phyloP scores from a whole-genome alignment of 1,140 invertebrate genomes.

The Laupala kohalensis region DNA sequence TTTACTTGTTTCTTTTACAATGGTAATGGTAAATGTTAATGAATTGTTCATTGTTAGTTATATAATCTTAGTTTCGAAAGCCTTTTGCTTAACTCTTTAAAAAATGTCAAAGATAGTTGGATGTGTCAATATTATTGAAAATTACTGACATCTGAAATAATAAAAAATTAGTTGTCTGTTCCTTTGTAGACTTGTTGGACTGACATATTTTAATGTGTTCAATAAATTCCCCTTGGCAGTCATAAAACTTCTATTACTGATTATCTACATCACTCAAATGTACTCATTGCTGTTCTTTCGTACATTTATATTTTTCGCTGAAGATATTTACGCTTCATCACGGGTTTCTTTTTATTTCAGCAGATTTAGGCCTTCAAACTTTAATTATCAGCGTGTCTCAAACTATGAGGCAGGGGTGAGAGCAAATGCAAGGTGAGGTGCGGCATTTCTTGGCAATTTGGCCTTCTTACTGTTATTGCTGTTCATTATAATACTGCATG shows the following conservation, averaged over 20 bases:
- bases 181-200: no score
- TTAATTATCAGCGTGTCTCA: slow-evolving; percentile 44
- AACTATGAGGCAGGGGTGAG: slow-evolving; percentile 42
- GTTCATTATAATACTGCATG: slow-evolving; percentile 8
- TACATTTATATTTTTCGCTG: neutral
- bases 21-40: no score
- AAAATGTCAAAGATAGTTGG: no score
- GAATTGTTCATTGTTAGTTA: no score
- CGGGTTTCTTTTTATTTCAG: slow-evolving; percentile 41
- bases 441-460: slow-evolving; percentile 7
- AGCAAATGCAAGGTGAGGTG: slow-evolving; percentile 42
- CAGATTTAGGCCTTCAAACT: slow-evolving; percentile 43
- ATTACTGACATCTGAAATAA: no score
- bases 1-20: no score
- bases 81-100: no score
- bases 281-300: neutral
- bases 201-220: neutral
- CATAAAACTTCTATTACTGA: neutral
- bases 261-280: slow-evolving; percentile 20
- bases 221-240: neutral
- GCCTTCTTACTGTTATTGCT: slow-evolving; percentile 6
- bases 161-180: no score
- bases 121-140: no score
- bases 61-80: no score
- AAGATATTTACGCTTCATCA: slow-evolving; percentile 26